Conservation (phyloP, 2,888 invertebrate genomes). For the Zygogramma bicolorata region DNA sequence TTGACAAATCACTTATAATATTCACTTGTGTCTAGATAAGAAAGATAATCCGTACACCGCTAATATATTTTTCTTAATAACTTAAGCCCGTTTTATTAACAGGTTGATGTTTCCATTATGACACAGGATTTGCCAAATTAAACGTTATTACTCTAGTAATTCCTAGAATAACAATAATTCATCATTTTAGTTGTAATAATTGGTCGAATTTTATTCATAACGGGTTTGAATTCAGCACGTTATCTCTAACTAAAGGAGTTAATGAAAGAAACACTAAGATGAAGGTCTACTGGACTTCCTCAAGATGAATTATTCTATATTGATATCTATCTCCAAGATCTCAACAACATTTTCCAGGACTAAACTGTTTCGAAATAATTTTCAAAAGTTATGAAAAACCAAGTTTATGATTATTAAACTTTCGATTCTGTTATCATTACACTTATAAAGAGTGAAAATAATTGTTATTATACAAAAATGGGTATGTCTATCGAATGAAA, state of each 20-base stretch:
- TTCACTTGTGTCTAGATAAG: constrained; percentile 63
- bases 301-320: not conserved
- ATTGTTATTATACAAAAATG: too few species aligned
- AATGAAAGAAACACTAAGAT: not conserved
- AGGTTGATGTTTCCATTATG: constrained; percentile 1
- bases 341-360: too few species aligned
- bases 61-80: constrained; percentile 45
- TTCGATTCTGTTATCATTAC: too few species aligned
- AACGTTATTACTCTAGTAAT: not conserved
- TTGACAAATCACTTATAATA: constrained; percentile 66
- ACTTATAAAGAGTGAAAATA: too few species aligned
- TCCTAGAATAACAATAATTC: not conserved
- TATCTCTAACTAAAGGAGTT: not conserved
- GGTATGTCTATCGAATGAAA: too few species aligned
- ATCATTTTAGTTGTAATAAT: not conserved
- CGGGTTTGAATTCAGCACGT: not conserved
- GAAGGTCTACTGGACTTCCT: too few species aligned
- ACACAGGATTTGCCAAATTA: not conserved
- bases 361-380: too few species aligned
- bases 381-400: too few species aligned
- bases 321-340: too few species aligned
- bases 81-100: constrained; percentile 34
- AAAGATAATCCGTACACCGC: constrained; percentile 53
- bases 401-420: too few species aligned
- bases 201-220: not conserved